These are phyloP conservation scores for Catharus minimus DNA, from an alignment of 2,113 vertebrate species.

Conservation along the genomic window DNA sequence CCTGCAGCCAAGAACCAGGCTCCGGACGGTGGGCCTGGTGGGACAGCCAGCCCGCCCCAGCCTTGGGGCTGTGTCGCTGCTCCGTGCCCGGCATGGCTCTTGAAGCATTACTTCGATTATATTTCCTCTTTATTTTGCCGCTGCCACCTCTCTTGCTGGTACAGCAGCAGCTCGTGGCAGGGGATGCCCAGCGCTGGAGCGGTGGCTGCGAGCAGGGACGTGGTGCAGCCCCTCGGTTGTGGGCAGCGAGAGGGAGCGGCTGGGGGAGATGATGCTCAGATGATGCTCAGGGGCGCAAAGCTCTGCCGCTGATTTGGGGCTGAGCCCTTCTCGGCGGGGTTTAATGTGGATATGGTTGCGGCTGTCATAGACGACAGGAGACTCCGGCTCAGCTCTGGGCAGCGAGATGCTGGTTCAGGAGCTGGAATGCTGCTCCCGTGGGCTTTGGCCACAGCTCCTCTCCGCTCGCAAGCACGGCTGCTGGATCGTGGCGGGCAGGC, in stretches of 20 bases:
- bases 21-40: not conserved
- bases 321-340: not conserved
- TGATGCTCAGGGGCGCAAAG: accelerated
- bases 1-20: not conserved
- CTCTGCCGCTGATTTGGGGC: not conserved
- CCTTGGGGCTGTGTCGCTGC: not conserved
- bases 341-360: accelerated
- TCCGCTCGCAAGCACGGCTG: not conserved
- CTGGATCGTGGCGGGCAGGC: not conserved
- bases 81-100: not conserved
- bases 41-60: not conserved
- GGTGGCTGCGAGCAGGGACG: not conserved
- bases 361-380: not conserved
- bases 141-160: not conserved
- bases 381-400: accelerated
- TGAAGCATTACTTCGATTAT: not conserved
- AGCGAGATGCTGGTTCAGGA: not conserved
- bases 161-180: accelerated
- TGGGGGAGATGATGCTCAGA: not conserved
- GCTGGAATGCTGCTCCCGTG: not conserved
- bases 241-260: accelerated
- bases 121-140: not conserved
- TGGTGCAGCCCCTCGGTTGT: accelerated
- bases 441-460: not conserved
- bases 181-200: not conserved